Evolutionary conservation across 2,888 invertebrate genomes (phyloP), one percentile per base, ranked within the genome.

Genomic region (Salpingus planirostris): DNA sequence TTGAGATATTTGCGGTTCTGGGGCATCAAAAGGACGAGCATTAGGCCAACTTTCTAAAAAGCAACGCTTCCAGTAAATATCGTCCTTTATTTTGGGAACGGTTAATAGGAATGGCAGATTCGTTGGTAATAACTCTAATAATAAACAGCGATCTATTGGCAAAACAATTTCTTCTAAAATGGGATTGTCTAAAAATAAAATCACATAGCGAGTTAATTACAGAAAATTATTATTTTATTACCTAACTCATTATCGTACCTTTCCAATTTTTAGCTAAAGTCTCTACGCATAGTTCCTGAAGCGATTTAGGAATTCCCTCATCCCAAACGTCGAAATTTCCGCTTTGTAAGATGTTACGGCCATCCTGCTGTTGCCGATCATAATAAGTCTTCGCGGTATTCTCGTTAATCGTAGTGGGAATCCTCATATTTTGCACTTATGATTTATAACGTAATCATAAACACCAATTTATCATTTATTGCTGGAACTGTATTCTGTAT

Each of bases 21-120:
- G n/a, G n/a, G n/a, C n/a, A n/a, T n/a, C n/a, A n/a, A n/a, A n/a
- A n/a, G n/a, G n/a, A n/a, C n/a, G n/a, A n/a, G n/a, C n/a, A n/a
- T 50, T 49, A 1, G 60, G 58, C 62, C 59, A 62, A 15, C 52
- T 47, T 27, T 43, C 33, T 10, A 50, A 11, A 29, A 49, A 60
- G 36, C 59, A 57, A 39, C 52, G 49, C 38, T 54, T 49, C 62
- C 62, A 62, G 34, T 58, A 62, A 26, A 53, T 34, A 35, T 59
- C 56, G 26, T 59, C 52, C 8, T 47, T 27, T 13, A 62, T 59
- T 36, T 49, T 46, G 24, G 51, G 46, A 14, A 60, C 47, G 3
- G 58, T 55, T 13, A 60, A 29, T 26, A 43, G 37, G 13, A 58
- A 41, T 1, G 58, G 57, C 24, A 62, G 38, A 35, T 49, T 43